Conservation (phyloP, 2,113 vertebrate species). For the Electrona antarctica region DNA sequence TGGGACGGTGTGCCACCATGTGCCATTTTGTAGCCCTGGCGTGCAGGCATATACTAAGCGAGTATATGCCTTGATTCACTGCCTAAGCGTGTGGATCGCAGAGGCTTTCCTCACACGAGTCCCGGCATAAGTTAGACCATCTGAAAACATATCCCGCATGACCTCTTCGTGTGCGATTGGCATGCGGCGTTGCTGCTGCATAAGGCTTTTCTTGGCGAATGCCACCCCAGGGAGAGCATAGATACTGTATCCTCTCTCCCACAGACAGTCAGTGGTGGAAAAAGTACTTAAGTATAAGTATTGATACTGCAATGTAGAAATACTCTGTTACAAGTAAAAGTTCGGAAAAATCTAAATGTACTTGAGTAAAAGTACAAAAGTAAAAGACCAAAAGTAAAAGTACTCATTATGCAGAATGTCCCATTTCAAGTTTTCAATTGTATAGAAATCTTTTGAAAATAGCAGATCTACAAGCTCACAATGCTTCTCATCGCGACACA, state of each 20-base stretch:
- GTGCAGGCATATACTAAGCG: constrained; percentile 22
- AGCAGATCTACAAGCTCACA: no score
- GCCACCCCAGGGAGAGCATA: constrained; percentile 64
- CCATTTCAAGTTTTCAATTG: no score
- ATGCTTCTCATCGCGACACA: no score
- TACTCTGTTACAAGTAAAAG: no score
- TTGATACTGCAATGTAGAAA: no score
- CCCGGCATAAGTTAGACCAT: constrained; percentile 68
- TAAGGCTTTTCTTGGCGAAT: constrained; percentile 66
- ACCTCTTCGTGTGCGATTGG: constrained; percentile 58
- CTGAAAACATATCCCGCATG: constrained; percentile 70
- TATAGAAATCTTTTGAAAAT: no score
- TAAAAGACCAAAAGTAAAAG: no score
- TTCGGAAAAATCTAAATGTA: no score
- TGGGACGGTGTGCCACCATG: constrained; percentile 33
- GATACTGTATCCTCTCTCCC: constrained; percentile 57
- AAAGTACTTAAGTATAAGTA: no score
- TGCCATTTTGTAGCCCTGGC: constrained; percentile 22
- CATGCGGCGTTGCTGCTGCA: constrained; percentile 52
- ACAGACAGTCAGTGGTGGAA: background rate
- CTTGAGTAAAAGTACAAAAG: no score
- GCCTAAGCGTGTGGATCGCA: constrained; percentile 51
- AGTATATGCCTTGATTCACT: constrained; percentile 51
- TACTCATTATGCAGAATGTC: no score
- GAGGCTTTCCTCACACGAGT: constrained; percentile 58